A percentile compares a stretch with the other conserved stretches of the same genome.
Evolutionary conservation across 23 tunicate species (phyloP).

Genomic region (Diplosoma virens): DNA sequence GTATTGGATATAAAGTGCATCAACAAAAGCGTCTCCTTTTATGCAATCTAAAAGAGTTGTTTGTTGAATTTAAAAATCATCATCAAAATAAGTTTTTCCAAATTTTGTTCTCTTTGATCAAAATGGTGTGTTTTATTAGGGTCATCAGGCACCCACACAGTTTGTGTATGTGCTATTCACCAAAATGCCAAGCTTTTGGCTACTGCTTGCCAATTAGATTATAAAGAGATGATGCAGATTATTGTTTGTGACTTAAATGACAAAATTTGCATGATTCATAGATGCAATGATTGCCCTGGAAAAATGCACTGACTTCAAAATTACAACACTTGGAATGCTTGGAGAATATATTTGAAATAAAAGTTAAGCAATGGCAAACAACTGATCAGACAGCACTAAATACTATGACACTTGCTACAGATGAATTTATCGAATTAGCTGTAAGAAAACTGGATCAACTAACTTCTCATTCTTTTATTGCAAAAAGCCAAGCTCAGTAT

Average conservation of each 20-base stretch:
- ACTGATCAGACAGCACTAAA: constrained; percentile 18
- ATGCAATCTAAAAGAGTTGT: constrained; percentile 20
- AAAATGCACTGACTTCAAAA: neutral
- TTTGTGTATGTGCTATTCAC: constrained; percentile 7
- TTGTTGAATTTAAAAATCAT: neutral
- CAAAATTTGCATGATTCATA: constrained; percentile 22
- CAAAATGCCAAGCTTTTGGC: constrained; percentile 4
- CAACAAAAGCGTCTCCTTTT: constrained; percentile 12
- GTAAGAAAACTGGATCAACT: constrained; percentile 9
- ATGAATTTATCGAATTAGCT: constrained; percentile 8
- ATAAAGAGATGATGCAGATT: neutral
- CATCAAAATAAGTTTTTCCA: neutral
- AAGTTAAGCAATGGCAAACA: constrained; percentile 32
- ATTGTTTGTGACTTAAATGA: constrained; percentile 1
- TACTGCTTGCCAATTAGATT: neutral
- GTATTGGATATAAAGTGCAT: neutral
- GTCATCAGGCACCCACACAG: constrained; percentile 22
- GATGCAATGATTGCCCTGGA: constrained; percentile 19
- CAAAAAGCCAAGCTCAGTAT: constrained; percentile 26
- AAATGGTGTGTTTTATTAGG: constrained; percentile 8
- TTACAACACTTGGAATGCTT: neutral
- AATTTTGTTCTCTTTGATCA: constrained; percentile 1
- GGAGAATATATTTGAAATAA: constrained; percentile 1
- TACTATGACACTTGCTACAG: constrained; percentile 4
- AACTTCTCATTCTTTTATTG: constrained; percentile 37